Percentiles rank a stretch among this genome's conserved stretches.
Conservation (phyloP, 2,113 vertebrate species). For the Menidia beryllina region DNA sequence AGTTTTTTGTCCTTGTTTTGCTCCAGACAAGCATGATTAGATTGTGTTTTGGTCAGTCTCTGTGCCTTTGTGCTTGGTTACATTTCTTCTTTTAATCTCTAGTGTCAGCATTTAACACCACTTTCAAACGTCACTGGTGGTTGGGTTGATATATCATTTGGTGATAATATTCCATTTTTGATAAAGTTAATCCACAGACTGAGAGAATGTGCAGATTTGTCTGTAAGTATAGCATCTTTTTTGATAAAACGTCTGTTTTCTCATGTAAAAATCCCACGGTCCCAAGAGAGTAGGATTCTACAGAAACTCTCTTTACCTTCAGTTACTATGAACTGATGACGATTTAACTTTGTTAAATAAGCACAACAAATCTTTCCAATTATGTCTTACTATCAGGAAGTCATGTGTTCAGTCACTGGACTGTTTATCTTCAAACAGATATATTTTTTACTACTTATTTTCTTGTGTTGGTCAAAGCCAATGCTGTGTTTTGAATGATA, state of each 20-base stretch:
- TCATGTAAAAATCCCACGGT: too few species aligned
- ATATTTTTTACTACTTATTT: not conserved
- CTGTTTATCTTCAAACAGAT: not conserved
- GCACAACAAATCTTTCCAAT: not conserved
- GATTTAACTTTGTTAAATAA: not conserved
- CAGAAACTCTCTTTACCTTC: not conserved
- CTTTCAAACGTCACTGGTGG: not conserved
- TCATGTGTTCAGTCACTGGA: not conserved
- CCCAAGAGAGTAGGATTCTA: too few species aligned
- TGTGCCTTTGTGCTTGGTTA: not conserved
- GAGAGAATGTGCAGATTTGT: not conserved
- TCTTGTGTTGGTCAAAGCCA: not conserved
- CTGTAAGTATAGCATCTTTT: too few species aligned
- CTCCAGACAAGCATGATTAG: not conserved
- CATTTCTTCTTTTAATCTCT: not conserved
- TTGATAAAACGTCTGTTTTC: too few species aligned
- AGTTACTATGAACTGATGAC: not conserved
- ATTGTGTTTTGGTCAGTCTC: not conserved
- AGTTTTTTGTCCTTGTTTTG: not conserved
- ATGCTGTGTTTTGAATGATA: not conserved
- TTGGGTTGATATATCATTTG: not conserved
- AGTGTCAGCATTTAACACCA: not conserved
- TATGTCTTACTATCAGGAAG: not conserved
- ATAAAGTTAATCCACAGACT: not conserved
- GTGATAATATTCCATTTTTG: too few species aligned